Evolutionary conservation across 2,113 vertebrate genomes (phyloP), one percentile per base, ranked within the genome.

Genomic region (Istiophorus platypterus): DNA sequence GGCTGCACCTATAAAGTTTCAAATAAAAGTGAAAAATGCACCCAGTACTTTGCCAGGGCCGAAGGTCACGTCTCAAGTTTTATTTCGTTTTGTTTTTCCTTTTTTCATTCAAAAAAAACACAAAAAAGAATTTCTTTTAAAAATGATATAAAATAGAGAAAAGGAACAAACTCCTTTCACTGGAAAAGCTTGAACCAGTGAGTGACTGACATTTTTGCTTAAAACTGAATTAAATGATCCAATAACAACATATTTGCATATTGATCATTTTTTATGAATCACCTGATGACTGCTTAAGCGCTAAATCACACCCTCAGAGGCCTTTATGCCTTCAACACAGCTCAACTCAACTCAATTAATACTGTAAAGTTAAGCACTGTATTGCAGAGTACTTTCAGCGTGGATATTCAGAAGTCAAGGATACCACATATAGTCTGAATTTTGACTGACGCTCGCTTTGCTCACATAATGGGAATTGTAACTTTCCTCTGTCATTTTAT

Each of bases 391-490:
- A 37, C 1, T 52, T 29, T 4, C 0, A 7, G 18, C 0, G 22
- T 22, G 2, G 0, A 13, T 58, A 11, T 64, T 71, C 12, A 34
- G 13, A 57, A 57, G 13, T 39, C 17, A 66, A 42, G 7, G n/a
- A 42, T 39, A 56, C 34, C 22, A 45, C 8, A 34, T 26, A 13
- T 56, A 27, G 68, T 71, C 47, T 18, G 24, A 63, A 27, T 54
- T 69, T 45, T 66, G 3, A 45, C 37, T 59, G 64, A 65, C 18
- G 49, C 12, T 20, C 4, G 41, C 0, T 9, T 76, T 37, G 6
- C 76, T 34, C 24, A 42, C 8, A 68, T 65, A 24, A 56, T 41
- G 56, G 75, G 34, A 78, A 76, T 37, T 72, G 14, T 61, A 66
- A 76, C 10, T 71, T 29, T 57, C 31, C 18, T 7, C 20, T 80